A percentile compares a stretch with the other conserved stretches of the same genome.
Conservation (phyloP, 2,888 invertebrate species). For the Ariolimax columbianus region DNA sequence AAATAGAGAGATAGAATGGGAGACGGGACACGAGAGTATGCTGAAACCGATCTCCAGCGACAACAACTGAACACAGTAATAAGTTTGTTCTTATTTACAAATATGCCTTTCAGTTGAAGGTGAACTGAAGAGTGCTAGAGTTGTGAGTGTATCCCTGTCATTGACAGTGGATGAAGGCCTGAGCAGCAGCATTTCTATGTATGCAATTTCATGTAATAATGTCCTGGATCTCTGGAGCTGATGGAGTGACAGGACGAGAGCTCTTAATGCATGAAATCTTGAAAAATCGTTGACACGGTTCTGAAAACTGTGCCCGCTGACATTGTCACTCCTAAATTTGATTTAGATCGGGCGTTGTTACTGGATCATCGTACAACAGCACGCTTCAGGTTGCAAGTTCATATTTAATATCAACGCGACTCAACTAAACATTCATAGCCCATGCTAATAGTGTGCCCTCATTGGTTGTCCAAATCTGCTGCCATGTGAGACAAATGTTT, state of each 20-base stretch:
- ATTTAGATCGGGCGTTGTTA: neutral
- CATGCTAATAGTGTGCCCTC: too few species aligned
- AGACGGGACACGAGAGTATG: too few species aligned
- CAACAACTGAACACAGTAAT: neutral
- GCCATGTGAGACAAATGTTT: too few species aligned
- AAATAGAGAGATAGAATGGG: neutral
- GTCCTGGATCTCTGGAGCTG: neutral
- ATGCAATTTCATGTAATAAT: constrained; percentile 19
- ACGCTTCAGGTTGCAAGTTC: neutral
- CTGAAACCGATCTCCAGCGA: neutral
- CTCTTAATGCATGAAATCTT: neutral
- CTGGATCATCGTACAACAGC: neutral
- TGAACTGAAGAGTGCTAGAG: too few species aligned
- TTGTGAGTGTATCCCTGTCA: too few species aligned
- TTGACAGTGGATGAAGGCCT: too few species aligned
- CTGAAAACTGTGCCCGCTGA: neutral
- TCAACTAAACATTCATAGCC: too few species aligned
- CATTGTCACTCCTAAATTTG: neutral
- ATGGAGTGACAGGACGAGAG: neutral
- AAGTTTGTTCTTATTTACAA: neutral
- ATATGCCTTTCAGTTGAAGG: neutral
- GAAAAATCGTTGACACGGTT: neutral
- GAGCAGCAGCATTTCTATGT: too few species aligned
- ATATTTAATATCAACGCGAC: too few species aligned
- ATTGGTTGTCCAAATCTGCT: too few species aligned